phyloP scores from a whole-genome alignment of 2,113 vertebrate species.

The Siphamia tubifer region DNA sequence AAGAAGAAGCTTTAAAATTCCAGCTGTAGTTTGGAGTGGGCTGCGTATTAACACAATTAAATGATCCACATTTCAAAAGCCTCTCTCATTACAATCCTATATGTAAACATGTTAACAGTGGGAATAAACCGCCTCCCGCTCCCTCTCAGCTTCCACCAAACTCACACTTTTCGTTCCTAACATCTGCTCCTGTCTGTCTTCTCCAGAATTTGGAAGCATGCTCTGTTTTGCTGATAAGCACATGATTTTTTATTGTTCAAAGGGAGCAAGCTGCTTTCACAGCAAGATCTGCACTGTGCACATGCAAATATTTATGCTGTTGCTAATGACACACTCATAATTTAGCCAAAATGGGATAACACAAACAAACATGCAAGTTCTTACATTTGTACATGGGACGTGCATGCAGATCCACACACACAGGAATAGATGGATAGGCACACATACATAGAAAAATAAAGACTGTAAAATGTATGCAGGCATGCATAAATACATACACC shows the following conservation, averaged over 20 bases:
- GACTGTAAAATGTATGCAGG: background rate
- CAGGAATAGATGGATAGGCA: too few species aligned
- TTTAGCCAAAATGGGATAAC: conserved; percentile 44
- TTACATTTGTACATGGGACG: background rate
- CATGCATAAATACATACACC: background rate
- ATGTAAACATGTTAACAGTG: conserved; percentile 40
- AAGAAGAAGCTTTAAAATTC: conserved; percentile 27
- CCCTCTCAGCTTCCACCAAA: background rate
- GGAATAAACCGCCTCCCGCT: background rate
- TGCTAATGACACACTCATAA: conserved; percentile 62
- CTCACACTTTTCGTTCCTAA: conserved; percentile 9
- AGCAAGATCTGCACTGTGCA: conserved; percentile 45
- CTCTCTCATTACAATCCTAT: conserved; percentile 33
- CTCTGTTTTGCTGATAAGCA: conserved; percentile 60
- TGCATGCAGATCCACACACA: too few species aligned
- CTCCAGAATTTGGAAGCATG: conserved; percentile 16
- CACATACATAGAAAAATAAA: background rate
- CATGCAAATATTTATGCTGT: conserved; percentile 58
- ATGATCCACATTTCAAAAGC: conserved; percentile 52
- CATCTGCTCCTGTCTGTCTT: conserved; percentile 56
- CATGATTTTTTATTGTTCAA: conserved; percentile 65
- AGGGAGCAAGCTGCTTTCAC: conserved; percentile 58
- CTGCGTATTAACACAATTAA: conserved; percentile 46
- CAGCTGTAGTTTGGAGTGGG: conserved; percentile 33
- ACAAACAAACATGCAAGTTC: background rate